These are phyloP conservation scores for Bradypodion pumilum DNA, from an alignment of 2,797 vertebrate species.

Conservation along the genomic window DNA sequence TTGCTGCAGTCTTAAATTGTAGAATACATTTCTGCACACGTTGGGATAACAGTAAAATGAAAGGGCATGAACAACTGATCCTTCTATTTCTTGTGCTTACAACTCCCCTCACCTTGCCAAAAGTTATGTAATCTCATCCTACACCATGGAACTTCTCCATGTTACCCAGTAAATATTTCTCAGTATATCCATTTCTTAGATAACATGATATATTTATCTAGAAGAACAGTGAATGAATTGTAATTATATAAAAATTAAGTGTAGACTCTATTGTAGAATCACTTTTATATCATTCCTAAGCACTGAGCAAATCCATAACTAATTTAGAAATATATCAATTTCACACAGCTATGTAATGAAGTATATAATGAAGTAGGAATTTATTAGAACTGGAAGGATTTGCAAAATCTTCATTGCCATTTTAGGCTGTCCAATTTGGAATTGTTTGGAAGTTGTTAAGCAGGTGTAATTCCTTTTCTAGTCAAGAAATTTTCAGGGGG, in stretches of 20 bases:
- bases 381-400: background rate
- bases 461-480: conserved; percentile 14
- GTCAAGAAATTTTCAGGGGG: conserved; percentile 12
- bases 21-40: background rate
- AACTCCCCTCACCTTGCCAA: conserved; percentile 9
- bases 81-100: background rate
- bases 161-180: background rate
- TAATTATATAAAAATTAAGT: background rate
- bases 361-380: conserved; percentile 15
- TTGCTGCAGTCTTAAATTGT: background rate
- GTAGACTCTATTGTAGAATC: background rate
- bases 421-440: conserved; percentile 22
- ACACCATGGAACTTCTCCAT: background rate
- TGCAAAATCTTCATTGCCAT: background rate
- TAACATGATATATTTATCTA: background rate
- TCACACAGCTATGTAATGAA: conserved; percentile 5
- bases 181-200: background rate
- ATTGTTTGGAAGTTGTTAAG: conserved; percentile 27
- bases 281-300: background rate
- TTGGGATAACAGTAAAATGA: background rate
- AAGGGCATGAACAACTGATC: background rate
- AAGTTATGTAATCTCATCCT: background rate
- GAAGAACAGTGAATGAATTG: background rate
- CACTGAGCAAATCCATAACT: background rate
- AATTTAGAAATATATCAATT: conserved; percentile 22